A percentile compares a stretch with the other conserved stretches of the same genome.
phyloP scores from a whole-genome alignment of 53 echinoderm and acorn worm genomes.

The Stichopus horrens region DNA sequence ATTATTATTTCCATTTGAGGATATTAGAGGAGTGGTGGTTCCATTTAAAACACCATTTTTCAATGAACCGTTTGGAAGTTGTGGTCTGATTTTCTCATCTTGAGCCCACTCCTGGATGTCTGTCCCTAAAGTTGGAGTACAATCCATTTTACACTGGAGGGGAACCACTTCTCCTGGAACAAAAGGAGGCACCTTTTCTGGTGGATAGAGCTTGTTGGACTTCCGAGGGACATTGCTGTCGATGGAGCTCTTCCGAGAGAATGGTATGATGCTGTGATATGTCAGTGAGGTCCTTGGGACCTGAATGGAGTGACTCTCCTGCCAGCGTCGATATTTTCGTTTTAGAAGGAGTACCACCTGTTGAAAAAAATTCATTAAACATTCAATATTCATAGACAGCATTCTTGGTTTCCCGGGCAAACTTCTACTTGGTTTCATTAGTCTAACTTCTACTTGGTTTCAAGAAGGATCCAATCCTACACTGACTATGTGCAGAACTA shows the following conservation, averaged over 20 bases:
- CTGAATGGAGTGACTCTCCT: constrained; percentile 43
- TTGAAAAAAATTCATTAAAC: background rate
- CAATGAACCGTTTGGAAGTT: constrained; percentile 11
- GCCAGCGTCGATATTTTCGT: constrained; percentile 40
- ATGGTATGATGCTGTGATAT: constrained; percentile 8
- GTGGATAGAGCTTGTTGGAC: constrained; percentile 7
- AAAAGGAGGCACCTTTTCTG: constrained; percentile 34
- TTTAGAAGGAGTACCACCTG: constrained; percentile 34
- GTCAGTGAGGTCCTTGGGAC: constrained; percentile 24
- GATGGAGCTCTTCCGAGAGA: background rate
- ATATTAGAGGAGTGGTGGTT: background rate
- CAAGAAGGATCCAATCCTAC: too few relatives aligned
- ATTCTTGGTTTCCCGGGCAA: too few relatives aligned
- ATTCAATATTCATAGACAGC: too few relatives aligned
- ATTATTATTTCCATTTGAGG: constrained; percentile 38
- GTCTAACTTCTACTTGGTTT: too few relatives aligned
- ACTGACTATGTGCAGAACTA: too few relatives aligned
- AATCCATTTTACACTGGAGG: constrained; percentile 43
- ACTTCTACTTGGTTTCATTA: too few relatives aligned
- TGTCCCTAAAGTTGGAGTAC: background rate
- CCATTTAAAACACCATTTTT: constrained; percentile 33
- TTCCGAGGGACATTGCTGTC: background rate
- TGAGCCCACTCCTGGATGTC: constrained; percentile 37
- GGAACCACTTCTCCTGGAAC: constrained; percentile 41
- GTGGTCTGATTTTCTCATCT: background rate